Percentiles rank a stretch among this genome's conserved stretches.
Conservation (phyloP, 2,113 vertebrate species). For the Illadopsis cleaveri region DNA sequence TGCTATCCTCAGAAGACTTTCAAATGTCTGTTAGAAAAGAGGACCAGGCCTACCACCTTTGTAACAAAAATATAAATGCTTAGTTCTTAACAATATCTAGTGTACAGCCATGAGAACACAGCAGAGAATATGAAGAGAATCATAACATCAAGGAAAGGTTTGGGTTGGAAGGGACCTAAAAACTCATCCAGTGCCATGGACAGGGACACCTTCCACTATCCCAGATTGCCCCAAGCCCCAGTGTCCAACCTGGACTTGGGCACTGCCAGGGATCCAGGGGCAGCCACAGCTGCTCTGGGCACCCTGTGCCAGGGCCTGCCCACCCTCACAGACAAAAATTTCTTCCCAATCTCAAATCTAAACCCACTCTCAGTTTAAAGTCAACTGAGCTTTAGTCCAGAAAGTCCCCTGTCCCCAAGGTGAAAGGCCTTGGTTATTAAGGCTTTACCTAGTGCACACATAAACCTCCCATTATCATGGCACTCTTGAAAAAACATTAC, state of each 20-base stretch:
- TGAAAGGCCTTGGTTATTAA: not conserved
- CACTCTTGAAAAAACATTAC: not conserved
- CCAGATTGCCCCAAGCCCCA: not conserved
- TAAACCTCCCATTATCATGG: not conserved
- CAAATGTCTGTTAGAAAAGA: not conserved
- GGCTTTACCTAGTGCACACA: not conserved
- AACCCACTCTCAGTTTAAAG: not conserved
- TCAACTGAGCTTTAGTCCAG: not conserved
- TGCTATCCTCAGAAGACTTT: not conserved
- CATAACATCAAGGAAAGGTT: not conserved
- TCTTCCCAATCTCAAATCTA: not conserved
- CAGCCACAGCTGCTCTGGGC: not conserved
- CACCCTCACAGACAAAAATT: not conserved
- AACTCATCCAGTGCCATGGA: not conserved
- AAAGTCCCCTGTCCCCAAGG: not conserved
- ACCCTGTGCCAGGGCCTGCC: not conserved
- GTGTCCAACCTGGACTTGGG: not conserved
- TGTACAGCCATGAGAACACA: not conserved
- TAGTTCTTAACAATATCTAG: not conserved
- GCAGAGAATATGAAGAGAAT: not conserved
- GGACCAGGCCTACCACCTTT: not conserved
- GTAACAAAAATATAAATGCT: not conserved
- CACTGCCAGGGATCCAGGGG: not conserved
- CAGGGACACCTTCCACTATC: not conserved
- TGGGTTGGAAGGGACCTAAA: not conserved